Base-by-base conservation (phyloP, 1,140 invertebrate species). In the Achroia grisella region DNA sequence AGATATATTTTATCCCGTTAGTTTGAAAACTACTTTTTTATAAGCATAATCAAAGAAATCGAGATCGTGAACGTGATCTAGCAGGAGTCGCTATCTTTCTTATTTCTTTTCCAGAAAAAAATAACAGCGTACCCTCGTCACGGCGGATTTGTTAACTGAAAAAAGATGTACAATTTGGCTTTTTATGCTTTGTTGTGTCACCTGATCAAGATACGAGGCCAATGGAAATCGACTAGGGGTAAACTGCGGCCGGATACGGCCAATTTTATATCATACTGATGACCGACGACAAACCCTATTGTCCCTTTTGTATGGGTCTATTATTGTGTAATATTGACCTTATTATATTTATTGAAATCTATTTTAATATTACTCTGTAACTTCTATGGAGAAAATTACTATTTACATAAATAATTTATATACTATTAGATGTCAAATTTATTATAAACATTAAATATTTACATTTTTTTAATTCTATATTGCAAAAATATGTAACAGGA, bases 101-200 rank as follows among this genome's bases (percentile, higher is more conserved):
- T 66, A 58, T 64, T 68, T 62, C 43, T 59, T 66, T 59, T 56
- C 39, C 36, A 45, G 48, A 56, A 63, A n/a, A n/a, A 69, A 65
- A 23, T 23, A 68, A 64, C 59, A 60, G 44, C 37, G 47, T 44
- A 70, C 66, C 66, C 66, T 70, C 66, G 66, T 70, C 62, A 70
- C 54, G 59, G 59, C 45, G 66, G 66, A 70, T 70, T 70, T 70
- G 66, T 63, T 66, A 70, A 69, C 62, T 69, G 56, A 62, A 69
- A 69, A 70, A 63, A 66, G 59, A 59, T 63, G 59, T 70, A 63
- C 62, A 65, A 70, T 66, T 70, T 56, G 57, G 61, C 41, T 64
- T 70, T 66, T 63, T 65, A 66, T 63, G 53, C 61, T 69, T 62
- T 63, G 62, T 66, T 60, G 48, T 56, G 65, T 62, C 55, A 62